Percentiles rank a stretch among this genome's conserved stretches.
phyloP scores from a whole-genome alignment of 2,113 vertebrate species.

The Hippocampus comes region DNA sequence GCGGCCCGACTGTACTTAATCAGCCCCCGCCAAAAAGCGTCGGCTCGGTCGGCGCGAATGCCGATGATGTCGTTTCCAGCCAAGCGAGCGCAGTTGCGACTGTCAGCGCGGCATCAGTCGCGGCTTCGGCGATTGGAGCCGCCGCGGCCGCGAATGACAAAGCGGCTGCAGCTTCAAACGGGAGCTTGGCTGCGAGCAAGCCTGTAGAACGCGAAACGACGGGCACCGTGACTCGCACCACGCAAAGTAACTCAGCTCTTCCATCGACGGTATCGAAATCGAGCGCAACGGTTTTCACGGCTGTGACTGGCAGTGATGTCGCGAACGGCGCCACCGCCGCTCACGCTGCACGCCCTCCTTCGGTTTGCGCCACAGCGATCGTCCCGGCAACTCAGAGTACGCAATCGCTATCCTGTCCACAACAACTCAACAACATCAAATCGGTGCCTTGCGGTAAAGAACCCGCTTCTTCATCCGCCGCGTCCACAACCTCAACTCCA shows the following conservation, averaged over 20 bases:
- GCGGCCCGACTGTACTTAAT: slow-evolving; percentile 6
- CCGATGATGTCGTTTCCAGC: slow-evolving; percentile 23
- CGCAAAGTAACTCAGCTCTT: slow-evolving; percentile 35
- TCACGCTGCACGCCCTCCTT: slow-evolving; percentile 19
- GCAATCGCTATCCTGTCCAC: slow-evolving; percentile 30
- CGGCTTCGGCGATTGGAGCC: slow-evolving; percentile 29
- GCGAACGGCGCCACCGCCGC: slow-evolving; percentile 9
- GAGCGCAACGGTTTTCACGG: slow-evolving; percentile 24
- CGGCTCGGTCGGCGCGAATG: slow-evolving; percentile 32
- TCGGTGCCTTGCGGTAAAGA: slow-evolving; percentile 34
- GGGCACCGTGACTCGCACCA: slow-evolving; percentile 18
- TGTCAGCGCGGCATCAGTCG: slow-evolving; percentile 18
- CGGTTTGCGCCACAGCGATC: slow-evolving; percentile 27
- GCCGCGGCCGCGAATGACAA: slow-evolving; percentile 34
- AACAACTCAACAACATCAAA: slow-evolving; percentile 22
- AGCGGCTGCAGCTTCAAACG: slow-evolving; percentile 22
- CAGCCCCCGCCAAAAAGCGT: slow-evolving; percentile 26
- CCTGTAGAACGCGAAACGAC: slow-evolving; percentile 24
- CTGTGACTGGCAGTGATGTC: slow-evolving; percentile 19
- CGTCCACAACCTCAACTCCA: slow-evolving; percentile 17
- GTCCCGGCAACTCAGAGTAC: neutral
- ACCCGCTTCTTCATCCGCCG: slow-evolving; percentile 10
- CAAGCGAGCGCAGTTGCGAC: slow-evolving; percentile 18
- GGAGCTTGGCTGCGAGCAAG: slow-evolving; percentile 30
- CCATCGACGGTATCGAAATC: slow-evolving; percentile 28